Evolutionary conservation across 1,140 invertebrate genomes (phyloP), one percentile per base, ranked within the genome.

Genomic region (Pogonomyrmex californicus): DNA sequence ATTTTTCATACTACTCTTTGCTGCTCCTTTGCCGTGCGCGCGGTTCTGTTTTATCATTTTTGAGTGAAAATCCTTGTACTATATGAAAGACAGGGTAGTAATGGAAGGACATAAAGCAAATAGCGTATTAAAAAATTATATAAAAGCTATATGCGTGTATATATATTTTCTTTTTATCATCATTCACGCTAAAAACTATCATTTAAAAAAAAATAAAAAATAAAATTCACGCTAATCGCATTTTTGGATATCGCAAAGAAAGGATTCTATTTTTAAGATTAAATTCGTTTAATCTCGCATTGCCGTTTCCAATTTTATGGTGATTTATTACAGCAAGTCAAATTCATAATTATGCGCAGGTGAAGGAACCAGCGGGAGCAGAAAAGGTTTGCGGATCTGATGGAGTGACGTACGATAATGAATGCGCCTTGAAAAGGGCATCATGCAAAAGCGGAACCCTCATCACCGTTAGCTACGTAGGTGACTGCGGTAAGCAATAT

Each of bases 401-500:
- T 94, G 97, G 97, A 12, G 94, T 96, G 9, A 98, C 97, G 51
- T 98, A 98, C 93, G 93, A 95, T 23, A 98, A 96, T 91, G 97
- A 98, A 93, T 98, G 98, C 93, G 96, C 97, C 76, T 94, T 98
- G 91, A 95, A 94, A 89, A 95, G 95, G 86, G 91, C 94, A 58
- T 96, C 97, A 30, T 98, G 98, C 93, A 95, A 95, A 68, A 96
- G 96, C 65, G 96, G 97, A 92, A 96, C 96, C 81, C 96, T 96
- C 83, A 96, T 98, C 85, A 94, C 95, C 38, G 96, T 98, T 49
- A 97, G 97, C 44, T 98, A 97, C 93, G 97, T 96, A 94, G 98
- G 98, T 71, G 96, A 97, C 89, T 99, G 98, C 94, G 98, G 98
- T 99, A 96, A 97, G 97, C 96, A 41, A 7, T 54, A 14, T 73